A percentile compares a stretch with the other conserved stretches of the same genome.
These are phyloP conservation scores for Caloenas nicobarica DNA, from an alignment of 2,113 vertebrate genomes.

Conservation along the genomic window DNA sequence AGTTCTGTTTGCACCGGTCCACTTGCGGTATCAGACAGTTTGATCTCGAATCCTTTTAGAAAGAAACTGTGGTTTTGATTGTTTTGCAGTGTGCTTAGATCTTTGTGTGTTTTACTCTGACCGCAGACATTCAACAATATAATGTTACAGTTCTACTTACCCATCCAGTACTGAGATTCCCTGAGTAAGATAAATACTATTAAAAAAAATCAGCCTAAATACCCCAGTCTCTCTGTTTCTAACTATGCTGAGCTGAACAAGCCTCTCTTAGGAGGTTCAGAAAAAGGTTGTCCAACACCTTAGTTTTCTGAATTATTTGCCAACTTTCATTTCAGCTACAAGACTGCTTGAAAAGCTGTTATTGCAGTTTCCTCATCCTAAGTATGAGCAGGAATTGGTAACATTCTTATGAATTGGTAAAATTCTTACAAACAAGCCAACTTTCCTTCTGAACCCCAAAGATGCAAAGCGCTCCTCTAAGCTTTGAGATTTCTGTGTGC, in stretches of 20 bases:
- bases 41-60: not conserved
- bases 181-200: not conserved
- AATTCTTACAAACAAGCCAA: not conserved
- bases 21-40: not conserved
- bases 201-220: not conserved
- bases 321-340: not conserved
- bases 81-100: not conserved
- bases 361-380: not conserved
- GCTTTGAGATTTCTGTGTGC: not conserved
- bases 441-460: not conserved
- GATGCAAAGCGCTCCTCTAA: not conserved
- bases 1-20: not conserved
- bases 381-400: not conserved
- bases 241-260: not conserved
- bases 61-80: fast-evolving
- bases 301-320: not conserved
- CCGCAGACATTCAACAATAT: not conserved
- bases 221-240: not conserved
- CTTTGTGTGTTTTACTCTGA: not conserved
- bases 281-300: not conserved
- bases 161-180: not conserved
- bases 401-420: not conserved
- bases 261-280: not conserved
- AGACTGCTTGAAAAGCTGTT: not conserved
- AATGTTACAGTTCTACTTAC: not conserved